phyloP scores from a whole-genome alignment of 2,797 vertebrate genomes.

The Gymnothorax reevesii region DNA sequence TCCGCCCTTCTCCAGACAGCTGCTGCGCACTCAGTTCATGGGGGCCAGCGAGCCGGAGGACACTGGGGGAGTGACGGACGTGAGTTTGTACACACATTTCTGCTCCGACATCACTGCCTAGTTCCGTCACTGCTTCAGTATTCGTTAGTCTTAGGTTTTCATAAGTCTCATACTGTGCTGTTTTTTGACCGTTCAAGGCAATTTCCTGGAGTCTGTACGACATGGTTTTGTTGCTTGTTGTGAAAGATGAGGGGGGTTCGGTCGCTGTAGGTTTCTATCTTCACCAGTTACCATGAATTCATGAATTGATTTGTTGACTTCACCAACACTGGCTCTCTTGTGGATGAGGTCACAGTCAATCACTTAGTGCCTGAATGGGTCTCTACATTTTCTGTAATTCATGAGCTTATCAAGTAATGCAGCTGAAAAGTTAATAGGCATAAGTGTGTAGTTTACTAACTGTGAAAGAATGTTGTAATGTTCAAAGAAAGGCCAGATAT shows the following conservation, averaged over 20 bases:
- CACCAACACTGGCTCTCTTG: background rate
- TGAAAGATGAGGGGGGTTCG: background rate
- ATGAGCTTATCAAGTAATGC: background rate
- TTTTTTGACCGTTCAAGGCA: background rate
- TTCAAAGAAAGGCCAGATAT: no score
- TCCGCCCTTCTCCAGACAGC: constrained; percentile 77
- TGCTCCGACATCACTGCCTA: constrained; percentile 9
- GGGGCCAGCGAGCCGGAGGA: constrained; percentile 52
- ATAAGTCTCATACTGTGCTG: background rate
- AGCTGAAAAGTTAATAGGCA: background rate
- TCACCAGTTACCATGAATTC: background rate
- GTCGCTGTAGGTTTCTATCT: background rate
- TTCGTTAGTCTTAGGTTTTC: background rate
- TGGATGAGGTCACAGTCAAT: background rate
- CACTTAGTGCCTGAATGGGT: background rate
- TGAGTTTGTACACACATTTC: constrained; percentile 29
- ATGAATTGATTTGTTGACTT: background rate
- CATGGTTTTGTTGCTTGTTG: no score
- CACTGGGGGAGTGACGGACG: constrained; percentile 38
- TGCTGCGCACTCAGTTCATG: constrained; percentile 80
- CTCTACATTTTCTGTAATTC: background rate
- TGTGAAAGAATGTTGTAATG: no score
- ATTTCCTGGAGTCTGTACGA: background rate
- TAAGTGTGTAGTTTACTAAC: background rate
- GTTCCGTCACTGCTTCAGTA: background rate